These are phyloP conservation scores for Scalopus aquaticus DNA, from an alignment of 2,113 vertebrate genomes.

Conservation along the genomic window DNA sequence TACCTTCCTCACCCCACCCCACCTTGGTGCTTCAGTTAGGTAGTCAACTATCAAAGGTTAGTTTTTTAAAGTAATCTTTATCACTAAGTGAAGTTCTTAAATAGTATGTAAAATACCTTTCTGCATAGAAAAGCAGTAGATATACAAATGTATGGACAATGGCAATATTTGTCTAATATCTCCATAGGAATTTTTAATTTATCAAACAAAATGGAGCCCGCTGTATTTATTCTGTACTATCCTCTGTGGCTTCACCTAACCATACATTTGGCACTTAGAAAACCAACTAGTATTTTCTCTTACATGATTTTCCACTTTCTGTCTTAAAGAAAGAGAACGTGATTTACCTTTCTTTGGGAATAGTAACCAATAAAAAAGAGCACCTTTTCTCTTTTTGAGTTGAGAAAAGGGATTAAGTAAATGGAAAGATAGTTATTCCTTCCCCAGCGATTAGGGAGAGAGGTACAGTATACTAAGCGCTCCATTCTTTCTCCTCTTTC, in stretches of 20 bases:
- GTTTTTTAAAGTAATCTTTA: neutral
- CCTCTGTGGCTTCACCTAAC: neutral
- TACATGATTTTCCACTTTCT: neutral
- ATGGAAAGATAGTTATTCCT: neutral
- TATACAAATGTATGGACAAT: neutral
- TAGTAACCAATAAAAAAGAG: neutral
- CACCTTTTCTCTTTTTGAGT: neutral
- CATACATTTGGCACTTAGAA: neutral
- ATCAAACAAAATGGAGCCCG: neutral
- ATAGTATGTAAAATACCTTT: neutral
- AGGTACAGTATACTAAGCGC: neutral
- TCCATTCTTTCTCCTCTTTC: neutral
- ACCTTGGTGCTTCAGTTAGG: too few relatives aligned
- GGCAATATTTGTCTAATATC: neutral
- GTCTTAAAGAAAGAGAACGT: slow-evolving; percentile 3
- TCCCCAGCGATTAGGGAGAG: neutral
- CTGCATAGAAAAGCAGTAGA: neutral
- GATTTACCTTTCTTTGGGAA: neutral
- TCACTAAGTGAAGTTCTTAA: neutral
- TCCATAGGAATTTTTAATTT: slow-evolving; percentile 2
- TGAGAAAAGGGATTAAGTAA: neutral
- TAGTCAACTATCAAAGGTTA: too few relatives aligned
- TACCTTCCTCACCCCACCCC: too few relatives aligned
- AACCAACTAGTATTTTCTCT: neutral
- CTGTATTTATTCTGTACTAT: neutral